Evolutionary conservation across 2,113 vertebrate species (phyloP).

Genomic region (Xerus inauris): DNA sequence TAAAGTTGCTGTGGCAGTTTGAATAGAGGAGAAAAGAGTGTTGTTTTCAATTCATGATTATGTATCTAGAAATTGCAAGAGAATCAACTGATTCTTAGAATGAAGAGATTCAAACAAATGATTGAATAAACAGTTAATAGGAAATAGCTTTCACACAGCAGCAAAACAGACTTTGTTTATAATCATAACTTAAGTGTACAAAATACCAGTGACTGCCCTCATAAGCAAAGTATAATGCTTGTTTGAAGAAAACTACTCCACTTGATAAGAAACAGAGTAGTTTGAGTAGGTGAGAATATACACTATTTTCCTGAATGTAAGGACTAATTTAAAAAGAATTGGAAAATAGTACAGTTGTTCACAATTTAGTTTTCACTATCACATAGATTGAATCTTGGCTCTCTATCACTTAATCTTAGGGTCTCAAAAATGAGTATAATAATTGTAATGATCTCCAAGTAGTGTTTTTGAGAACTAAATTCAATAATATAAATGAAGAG

Average conservation of each 20-base stretch:
- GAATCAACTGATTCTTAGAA: not conserved
- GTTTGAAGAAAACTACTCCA: not conserved
- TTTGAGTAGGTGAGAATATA: not conserved
- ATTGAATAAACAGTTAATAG: not conserved
- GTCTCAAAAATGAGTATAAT: not conserved
- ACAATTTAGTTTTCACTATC: not conserved
- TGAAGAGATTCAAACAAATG: not conserved
- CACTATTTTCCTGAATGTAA: not conserved
- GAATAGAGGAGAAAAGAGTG: not conserved
- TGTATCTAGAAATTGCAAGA: not conserved
- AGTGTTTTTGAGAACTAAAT: not conserved
- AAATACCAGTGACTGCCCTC: not conserved
- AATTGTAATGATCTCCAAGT: not conserved
- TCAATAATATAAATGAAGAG: not conserved
- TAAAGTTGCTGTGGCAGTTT: not conserved
- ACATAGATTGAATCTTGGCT: not conserved
- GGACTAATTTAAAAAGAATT: slow-evolving; percentile 44
- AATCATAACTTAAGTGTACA: not conserved
- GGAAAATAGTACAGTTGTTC: not conserved
- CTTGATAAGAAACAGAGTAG: not conserved
- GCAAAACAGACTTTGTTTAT: not conserved
- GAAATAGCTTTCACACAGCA: slow-evolving; percentile 19
- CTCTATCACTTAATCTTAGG: not conserved
- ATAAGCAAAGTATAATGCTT: not conserved
- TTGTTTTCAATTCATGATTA: slow-evolving; percentile 30